Base-by-base conservation (phyloP, 2,888 invertebrate species). In the Coelinius sp. region DNA sequence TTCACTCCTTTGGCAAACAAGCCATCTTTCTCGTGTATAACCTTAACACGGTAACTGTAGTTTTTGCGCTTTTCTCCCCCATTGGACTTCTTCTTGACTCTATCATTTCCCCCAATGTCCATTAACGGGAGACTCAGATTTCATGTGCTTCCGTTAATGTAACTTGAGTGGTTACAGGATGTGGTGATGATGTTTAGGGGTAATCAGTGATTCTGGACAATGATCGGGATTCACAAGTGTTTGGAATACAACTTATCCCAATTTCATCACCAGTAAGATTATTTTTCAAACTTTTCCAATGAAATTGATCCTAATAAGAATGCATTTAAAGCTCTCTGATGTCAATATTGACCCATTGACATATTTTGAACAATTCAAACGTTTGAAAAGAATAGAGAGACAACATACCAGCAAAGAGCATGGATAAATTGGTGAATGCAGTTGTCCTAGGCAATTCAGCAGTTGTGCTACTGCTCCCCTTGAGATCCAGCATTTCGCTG, bases 361-460 rank as follows among this genome's bases (percentile, higher is more conserved):
- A n/a, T 14, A 27, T 59, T 31, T 12, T 8, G 41, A 65, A 27
- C 25, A 46, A n/a, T n/a, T n/a, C n/a, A n/a, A n/a, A n/a, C n/a
- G n/a, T n/a, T n/a, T n/a, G n/a, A n/a, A n/a, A n/a, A n/a, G n/a
- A n/a, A n/a, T n/a, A n/a, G n/a, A n/a, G n/a, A 24, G 44, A 70
- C 89, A 88, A 90, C 90, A 90, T 93, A 95, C 95, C 95, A 90
- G 95, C 95, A 90, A 96, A 96, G 86, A 97, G 92, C 96, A 97
- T 96, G 89, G 96, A 96, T 91, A 97, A 95, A 90, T 96, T 96
- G 89, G 96, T 94, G 89, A 97, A 96, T 77, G 96, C 95, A 88
- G 95, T 95, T 88, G 95, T 94, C 90, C 95, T 93, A 90, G 93
- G 93, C 87, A 96, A 92, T 90, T 96, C 96, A 91, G 96, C 95